Percentiles rank a stretch among this genome's conserved stretches.
Conservation (phyloP, 2,888 invertebrate species). For the Melanotus villosus region DNA sequence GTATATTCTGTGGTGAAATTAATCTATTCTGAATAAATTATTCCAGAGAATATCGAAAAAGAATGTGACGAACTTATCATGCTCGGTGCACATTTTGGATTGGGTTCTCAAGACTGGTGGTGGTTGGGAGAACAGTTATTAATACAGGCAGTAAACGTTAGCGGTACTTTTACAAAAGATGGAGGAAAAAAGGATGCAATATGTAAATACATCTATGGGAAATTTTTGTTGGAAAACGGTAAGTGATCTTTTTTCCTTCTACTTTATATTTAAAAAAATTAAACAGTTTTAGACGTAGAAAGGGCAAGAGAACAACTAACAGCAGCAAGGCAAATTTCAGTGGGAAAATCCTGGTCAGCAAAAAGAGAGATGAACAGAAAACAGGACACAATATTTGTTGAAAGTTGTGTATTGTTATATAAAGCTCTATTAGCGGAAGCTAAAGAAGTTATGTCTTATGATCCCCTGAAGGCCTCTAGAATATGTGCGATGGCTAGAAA, state of each 20-base stretch:
- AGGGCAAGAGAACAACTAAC: slow-evolving; percentile 57
- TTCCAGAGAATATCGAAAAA: slow-evolving; percentile 44
- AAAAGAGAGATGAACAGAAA: slow-evolving; percentile 60
- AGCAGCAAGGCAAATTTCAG: slow-evolving; percentile 55
- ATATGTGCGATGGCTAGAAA: slow-evolving; percentile 70
- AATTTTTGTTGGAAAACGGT: slow-evolving; percentile 72
- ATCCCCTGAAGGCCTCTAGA: slow-evolving; percentile 68
- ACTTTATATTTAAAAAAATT: not conserved
- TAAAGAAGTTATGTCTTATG: slow-evolving; percentile 61
- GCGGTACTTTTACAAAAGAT: slow-evolving; percentile 67
- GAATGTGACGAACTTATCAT: slow-evolving; percentile 66
- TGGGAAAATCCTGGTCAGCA: slow-evolving; percentile 66
- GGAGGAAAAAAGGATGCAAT: slow-evolving; percentile 70
- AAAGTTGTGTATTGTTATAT: slow-evolving; percentile 68
- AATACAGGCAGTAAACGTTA: slow-evolving; percentile 68
- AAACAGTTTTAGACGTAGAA: slow-evolving; percentile 53
- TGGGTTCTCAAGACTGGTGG: slow-evolving; percentile 68
- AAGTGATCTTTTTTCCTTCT: slow-evolving; percentile 54
- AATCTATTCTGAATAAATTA: no score
- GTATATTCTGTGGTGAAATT: no score
- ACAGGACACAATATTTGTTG: slow-evolving; percentile 67
- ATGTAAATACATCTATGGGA: slow-evolving; percentile 71
- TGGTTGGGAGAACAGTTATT: slow-evolving; percentile 74
- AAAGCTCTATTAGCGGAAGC: slow-evolving; percentile 67
- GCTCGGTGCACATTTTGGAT: slow-evolving; percentile 67